A percentile compares a stretch with the other conserved stretches of the same genome.
phyloP scores from a whole-genome alignment of 1,140 invertebrate genomes.

The Cydia fagiglandana region DNA sequence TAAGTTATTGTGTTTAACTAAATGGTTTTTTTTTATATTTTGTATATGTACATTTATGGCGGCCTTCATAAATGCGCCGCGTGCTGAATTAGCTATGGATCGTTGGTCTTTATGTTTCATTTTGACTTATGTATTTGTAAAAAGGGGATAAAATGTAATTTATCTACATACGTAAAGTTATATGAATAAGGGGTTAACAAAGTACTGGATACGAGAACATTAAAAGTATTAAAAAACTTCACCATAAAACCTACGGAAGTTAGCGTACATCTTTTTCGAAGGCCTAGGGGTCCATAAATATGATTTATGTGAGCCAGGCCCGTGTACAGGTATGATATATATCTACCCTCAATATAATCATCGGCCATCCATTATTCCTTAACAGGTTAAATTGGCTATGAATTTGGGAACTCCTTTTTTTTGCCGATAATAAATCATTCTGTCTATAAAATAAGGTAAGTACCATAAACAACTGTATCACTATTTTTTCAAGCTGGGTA shows the following conservation, averaged over 20 bases:
- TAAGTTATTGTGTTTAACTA: no score
- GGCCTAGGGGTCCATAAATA: constrained; percentile 1
- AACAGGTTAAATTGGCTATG: constrained; percentile 7
- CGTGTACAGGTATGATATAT: not conserved
- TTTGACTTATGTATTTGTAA: no score
- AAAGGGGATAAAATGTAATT: no score
- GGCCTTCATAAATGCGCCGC: no score
- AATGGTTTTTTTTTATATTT: no score
- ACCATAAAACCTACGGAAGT: not conserved
- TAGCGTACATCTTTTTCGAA: not conserved
- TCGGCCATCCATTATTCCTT: constrained; percentile 8
- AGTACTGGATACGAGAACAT: not conserved
- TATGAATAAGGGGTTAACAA: no score
- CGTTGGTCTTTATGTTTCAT: no score
- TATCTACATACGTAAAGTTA: no score
- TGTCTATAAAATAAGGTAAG: not conserved
- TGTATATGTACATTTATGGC: no score
- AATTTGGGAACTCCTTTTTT: not conserved
- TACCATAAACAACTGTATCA: no score
- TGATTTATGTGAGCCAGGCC: constrained; percentile 10
- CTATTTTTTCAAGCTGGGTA: no score
- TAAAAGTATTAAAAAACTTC: not conserved
- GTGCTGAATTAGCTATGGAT: no score
- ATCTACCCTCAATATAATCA: not conserved
- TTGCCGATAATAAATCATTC: not conserved